Percentiles rank a stretch among this genome's conserved stretches.
phyloP scores from a whole-genome alignment of 2,888 invertebrate genomes.

The Coenonympha glycerion region DNA sequence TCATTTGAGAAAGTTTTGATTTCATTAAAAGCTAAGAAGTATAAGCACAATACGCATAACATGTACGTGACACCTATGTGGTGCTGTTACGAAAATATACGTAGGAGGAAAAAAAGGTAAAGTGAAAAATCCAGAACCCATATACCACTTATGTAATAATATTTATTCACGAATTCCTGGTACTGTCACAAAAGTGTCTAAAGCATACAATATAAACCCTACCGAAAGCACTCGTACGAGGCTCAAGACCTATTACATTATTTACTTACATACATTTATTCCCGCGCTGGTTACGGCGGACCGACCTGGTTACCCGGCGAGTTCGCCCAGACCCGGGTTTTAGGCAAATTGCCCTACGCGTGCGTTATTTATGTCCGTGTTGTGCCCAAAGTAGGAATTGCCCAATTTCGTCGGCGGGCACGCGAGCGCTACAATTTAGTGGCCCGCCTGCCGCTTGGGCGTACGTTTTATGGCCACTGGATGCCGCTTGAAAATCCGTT shows the following conservation, averaged over 20 bases:
- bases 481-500: constrained; percentile 39
- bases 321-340: constrained; percentile 47
- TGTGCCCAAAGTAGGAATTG: constrained; percentile 53
- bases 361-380: constrained; percentile 62
- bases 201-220: constrained; percentile 11
- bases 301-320: constrained; percentile 24
- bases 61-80: too few relatives aligned
- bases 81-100: not conserved
- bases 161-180: constrained; percentile 9
- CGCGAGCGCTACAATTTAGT: constrained; percentile 44
- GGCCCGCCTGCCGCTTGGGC: constrained; percentile 33
- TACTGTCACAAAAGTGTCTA: constrained; percentile 1
- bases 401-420: constrained; percentile 46
- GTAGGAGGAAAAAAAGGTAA: not conserved
- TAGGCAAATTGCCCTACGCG: constrained; percentile 63
- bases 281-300: constrained; percentile 17
- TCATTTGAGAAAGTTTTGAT: not conserved
- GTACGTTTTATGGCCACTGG: constrained; percentile 38
- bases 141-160: too few relatives aligned
- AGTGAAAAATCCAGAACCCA: too few relatives aligned
- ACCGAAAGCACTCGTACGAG: constrained; percentile 7
- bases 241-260: constrained; percentile 19
- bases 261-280: constrained; percentile 14
- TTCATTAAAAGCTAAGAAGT: not conserved
- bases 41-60: too few relatives aligned